Conservation (phyloP, 2,797 vertebrate species). For the Cyclopterus lumpus region DNA sequence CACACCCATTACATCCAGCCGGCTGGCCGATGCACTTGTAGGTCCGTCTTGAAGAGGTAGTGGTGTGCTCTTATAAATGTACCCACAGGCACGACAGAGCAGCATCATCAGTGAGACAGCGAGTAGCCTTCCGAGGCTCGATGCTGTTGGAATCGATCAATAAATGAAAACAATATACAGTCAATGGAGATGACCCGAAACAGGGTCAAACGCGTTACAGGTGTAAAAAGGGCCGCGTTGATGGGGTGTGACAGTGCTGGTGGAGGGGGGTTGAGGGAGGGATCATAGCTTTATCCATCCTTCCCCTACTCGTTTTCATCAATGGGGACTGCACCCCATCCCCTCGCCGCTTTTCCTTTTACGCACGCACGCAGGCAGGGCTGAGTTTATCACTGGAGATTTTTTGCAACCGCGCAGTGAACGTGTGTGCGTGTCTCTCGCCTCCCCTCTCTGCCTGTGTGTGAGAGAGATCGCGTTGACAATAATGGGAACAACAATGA, state of each 20-base stretch:
- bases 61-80: neutral
- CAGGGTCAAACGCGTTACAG: constrained; percentile 75
- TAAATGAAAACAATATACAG: constrained; percentile 38
- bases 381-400: constrained; percentile 21
- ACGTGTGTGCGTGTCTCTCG: neutral
- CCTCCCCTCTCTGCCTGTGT: neutral
- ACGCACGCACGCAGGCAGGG: constrained; percentile 38
- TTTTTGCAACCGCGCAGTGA: neutral
- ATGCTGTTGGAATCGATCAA: constrained; percentile 24
- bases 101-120: neutral
- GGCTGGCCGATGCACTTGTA: constrained; percentile 14
- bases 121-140: neutral
- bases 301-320: constrained; percentile 63
- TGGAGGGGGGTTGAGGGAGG: constrained; percentile 42
- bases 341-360: constrained; percentile 41
- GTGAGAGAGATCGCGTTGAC: constrained; percentile 7
- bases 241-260: constrained; percentile 72
- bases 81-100: neutral
- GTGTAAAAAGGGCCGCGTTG: constrained; percentile 59
- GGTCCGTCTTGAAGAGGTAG: neutral
- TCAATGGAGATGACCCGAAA: constrained; percentile 59
- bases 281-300: constrained; percentile 70
- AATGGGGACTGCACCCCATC: constrained; percentile 62
- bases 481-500: constrained; percentile 45
- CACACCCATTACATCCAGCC: constrained; percentile 33